phyloP scores from a whole-genome alignment of 2,888 invertebrate genomes.

The Tenthredo distinguenda region DNA sequence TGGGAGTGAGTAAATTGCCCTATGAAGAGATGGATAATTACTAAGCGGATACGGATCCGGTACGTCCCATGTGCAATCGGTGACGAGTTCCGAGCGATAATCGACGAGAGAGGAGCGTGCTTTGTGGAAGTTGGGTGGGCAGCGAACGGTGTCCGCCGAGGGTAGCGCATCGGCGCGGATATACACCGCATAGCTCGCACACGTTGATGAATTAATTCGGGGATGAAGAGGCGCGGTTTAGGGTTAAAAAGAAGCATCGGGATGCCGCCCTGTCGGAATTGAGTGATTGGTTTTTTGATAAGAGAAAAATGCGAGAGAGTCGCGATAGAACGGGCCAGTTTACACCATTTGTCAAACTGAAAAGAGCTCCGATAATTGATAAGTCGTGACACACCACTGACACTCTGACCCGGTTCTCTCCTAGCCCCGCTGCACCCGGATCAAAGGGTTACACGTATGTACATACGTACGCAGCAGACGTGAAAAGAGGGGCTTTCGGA shows the following conservation, averaged over 20 bases:
- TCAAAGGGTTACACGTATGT: background rate
- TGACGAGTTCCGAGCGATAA: background rate
- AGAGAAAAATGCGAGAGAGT: background rate
- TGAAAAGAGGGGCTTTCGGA: too few relatives aligned
- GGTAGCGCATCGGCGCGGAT: background rate
- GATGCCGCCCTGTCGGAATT: slow-evolving; percentile 7
- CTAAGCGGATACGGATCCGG: too few relatives aligned
- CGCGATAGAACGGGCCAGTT: background rate
- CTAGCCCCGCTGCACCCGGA: background rate
- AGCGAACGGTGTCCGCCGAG: background rate
- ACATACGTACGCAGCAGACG: too few relatives aligned
- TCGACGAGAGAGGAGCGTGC: background rate
- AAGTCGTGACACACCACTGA: background rate
- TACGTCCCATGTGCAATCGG: too few relatives aligned
- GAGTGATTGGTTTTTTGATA: slow-evolving; percentile 21
- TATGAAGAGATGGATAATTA: too few relatives aligned
- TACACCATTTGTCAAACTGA: slow-evolving; percentile 28
- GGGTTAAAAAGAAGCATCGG: background rate
- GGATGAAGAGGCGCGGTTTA: background rate
- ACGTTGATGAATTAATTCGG: slow-evolving; percentile 8
- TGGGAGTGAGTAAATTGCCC: background rate
- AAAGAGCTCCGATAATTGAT: slow-evolving; percentile 18
- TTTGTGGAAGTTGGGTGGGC: background rate
- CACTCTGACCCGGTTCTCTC: background rate
- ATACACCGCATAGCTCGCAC: background rate